Evolutionary conservation across 2,888 invertebrate species (phyloP).

Genomic region (Trilocha varians): DNA sequence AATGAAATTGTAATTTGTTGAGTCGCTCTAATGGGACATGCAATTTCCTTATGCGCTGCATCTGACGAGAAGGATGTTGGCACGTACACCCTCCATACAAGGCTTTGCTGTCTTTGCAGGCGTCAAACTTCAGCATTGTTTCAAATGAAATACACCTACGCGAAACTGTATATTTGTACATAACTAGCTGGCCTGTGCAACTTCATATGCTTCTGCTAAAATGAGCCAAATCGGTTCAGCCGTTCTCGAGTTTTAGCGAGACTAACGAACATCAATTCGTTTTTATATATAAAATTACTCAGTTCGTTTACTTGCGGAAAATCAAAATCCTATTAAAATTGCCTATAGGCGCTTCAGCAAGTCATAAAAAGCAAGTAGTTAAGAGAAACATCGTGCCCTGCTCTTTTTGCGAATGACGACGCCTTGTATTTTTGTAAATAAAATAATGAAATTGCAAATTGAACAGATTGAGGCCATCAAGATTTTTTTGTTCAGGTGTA

Average conservation of each 20-base stretch:
- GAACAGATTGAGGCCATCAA: not conserved
- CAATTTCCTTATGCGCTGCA: slow-evolving; percentile 38
- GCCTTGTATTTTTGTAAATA: not conserved
- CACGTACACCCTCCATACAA: slow-evolving; percentile 30
- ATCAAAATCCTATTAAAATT: too few relatives aligned
- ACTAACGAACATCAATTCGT: too few relatives aligned
- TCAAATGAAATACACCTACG: slow-evolving; percentile 26
- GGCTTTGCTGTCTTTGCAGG: slow-evolving; percentile 29
- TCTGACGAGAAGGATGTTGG: slow-evolving; percentile 26
- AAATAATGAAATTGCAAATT: not conserved
- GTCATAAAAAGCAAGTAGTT: slow-evolving; percentile 4
- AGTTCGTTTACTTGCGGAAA: too few relatives aligned
- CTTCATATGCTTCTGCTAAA: too few relatives aligned
- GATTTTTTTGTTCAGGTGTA: not conserved
- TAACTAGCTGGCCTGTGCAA: too few relatives aligned
- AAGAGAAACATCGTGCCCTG: not conserved
- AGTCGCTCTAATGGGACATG: slow-evolving; percentile 38
- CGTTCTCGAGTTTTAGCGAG: too few relatives aligned
- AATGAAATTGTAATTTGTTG: slow-evolving; percentile 67
- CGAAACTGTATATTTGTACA: too few relatives aligned
- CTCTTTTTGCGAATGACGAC: not conserved
- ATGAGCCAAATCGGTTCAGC: too few relatives aligned
- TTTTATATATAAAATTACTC: too few relatives aligned
- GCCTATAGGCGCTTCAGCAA: slow-evolving; percentile 9
- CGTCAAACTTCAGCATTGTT: slow-evolving; percentile 51